phyloP scores from a whole-genome alignment of 2,888 invertebrate species.

The Volucella inflata region DNA sequence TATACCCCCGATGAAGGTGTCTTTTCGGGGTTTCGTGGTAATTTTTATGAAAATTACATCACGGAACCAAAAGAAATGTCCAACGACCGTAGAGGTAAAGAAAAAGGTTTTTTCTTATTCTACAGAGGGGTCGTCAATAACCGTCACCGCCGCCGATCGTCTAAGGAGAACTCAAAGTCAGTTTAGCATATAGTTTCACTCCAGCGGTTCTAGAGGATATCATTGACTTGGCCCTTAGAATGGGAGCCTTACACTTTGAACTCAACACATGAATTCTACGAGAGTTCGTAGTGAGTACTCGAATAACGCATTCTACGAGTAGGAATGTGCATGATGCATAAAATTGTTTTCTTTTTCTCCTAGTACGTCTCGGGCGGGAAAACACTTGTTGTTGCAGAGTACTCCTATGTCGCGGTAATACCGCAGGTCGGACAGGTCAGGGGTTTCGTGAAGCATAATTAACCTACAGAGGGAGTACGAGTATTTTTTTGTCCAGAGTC shows the following conservation, averaged over 20 bases:
- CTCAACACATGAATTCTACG: constrained; percentile 22
- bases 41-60: constrained; percentile 56
- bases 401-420: constrained; percentile 63
- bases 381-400: constrained; percentile 65
- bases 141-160: constrained; percentile 49
- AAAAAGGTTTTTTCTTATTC: constrained; percentile 22
- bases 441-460: constrained; percentile 46
- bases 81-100: constrained; percentile 43
- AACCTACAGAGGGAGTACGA: constrained; percentile 16
- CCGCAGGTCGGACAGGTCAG: constrained; percentile 41
- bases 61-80: constrained; percentile 44
- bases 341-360: constrained; percentile 38
- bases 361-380: neutral
- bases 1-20: constrained; percentile 36
- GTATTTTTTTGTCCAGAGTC: constrained; percentile 6
- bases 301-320: constrained; percentile 42
- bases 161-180: constrained; percentile 23
- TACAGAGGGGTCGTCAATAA: constrained; percentile 58
- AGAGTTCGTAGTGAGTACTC: neutral
- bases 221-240: neutral
- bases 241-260: constrained; percentile 65
- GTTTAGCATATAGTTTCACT: constrained; percentile 72
- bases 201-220: constrained; percentile 57
- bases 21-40: constrained; percentile 21
- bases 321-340: constrained; percentile 57